Percentiles rank a stretch among this genome's conserved stretches.
Conservation (phyloP, 2,113 vertebrate species). For the Todiramphus chloris region DNA sequence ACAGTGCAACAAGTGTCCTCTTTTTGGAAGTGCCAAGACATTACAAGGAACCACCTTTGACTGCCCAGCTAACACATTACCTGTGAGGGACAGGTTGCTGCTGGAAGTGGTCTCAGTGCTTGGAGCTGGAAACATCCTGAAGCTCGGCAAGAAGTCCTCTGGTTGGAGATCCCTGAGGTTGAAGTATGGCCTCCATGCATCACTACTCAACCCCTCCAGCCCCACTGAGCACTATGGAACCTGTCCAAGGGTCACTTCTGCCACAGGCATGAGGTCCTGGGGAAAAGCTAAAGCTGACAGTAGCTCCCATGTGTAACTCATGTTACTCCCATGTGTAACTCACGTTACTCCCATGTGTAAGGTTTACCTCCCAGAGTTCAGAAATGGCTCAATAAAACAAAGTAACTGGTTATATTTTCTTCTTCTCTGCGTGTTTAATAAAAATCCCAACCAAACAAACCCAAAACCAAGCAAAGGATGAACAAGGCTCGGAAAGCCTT, state of each 20-base stretch:
- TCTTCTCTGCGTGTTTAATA: not conserved
- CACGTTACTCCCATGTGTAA: not conserved
- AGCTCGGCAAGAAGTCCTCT: not conserved
- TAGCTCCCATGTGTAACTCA: not conserved
- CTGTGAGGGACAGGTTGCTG: not conserved
- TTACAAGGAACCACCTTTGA: not conserved
- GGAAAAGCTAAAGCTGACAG: not conserved
- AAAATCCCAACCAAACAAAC: not conserved
- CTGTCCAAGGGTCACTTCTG: not conserved
- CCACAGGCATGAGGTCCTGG: not conserved
- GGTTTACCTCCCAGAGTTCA: not conserved
- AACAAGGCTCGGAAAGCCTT: not conserved
- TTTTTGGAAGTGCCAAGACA: not conserved
- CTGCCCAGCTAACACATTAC: not conserved
- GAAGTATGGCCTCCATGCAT: not conserved
- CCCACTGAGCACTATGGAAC: fast-evolving
- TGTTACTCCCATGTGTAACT: not conserved
- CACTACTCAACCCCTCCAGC: not conserved
- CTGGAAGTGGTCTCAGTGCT: not conserved
- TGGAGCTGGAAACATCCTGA: not conserved
- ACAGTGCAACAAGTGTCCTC: not conserved
- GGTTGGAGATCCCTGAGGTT: not conserved
- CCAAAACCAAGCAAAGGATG: not conserved
- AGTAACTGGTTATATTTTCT: not conserved
- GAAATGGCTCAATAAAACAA: not conserved